Conservation (phyloP, 2,888 invertebrate genomes). For the Psylliodes chrysocephalus region DNA sequence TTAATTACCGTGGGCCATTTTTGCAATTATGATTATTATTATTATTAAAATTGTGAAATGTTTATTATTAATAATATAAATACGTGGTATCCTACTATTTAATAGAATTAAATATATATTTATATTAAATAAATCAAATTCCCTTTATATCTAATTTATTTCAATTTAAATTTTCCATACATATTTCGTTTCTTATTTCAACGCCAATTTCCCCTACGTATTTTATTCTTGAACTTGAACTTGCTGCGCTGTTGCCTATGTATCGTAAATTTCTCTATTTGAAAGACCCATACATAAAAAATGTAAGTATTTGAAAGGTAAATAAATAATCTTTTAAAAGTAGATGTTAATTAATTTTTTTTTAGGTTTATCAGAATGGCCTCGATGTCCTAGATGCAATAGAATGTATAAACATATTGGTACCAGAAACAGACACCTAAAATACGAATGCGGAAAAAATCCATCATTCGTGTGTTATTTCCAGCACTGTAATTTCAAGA, state of each 20-base stretch:
- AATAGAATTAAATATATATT: too few species aligned
- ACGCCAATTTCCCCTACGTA: conserved; percentile 14
- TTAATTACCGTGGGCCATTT: too few species aligned
- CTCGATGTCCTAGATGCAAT: conserved; percentile 34
- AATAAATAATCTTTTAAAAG: too few species aligned
- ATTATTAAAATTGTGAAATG: too few species aligned
- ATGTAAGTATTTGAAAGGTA: not conserved
- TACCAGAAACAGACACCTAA: conserved; percentile 46
- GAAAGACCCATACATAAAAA: not conserved
- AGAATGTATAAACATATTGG: conserved; percentile 42
- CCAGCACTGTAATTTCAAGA: conserved; percentile 14
- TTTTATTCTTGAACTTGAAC: conserved; percentile 28
- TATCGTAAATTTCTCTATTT: not conserved
- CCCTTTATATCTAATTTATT: too few species aligned
- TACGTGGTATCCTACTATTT: too few species aligned
- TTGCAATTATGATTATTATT: too few species aligned
- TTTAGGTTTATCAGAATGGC: conserved; percentile 24
- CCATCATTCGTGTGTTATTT: conserved; percentile 38
- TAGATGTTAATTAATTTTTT: conserved; percentile 1
- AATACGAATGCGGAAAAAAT: conserved; percentile 49
- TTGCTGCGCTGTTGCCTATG: conserved; percentile 21
- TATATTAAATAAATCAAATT: too few species aligned
- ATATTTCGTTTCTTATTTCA: not conserved
- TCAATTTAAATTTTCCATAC: too few species aligned
- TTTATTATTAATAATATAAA: too few species aligned